Base-by-base conservation (phyloP, 2,797 vertebrate genomes). In the Pogoniulus pusillus region DNA sequence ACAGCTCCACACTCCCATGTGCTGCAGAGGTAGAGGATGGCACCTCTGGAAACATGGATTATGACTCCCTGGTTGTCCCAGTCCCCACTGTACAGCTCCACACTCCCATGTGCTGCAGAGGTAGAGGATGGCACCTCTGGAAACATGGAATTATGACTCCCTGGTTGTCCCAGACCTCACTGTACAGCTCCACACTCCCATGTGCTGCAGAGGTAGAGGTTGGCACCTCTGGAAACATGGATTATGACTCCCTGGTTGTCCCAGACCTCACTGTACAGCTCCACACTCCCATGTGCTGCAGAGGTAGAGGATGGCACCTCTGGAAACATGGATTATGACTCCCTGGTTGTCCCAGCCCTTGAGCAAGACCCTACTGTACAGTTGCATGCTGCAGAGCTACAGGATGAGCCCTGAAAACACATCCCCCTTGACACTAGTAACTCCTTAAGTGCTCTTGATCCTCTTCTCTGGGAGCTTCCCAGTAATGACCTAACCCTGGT, bases 311-410 rank as follows among this genome's bases (percentile, higher is more conserved):
- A n/a, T n/a, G n/a, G n/a, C n/a, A n/a, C n/a, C 17, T 26, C 47
- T 79, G 64, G 15, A 15, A 34, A 47, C 0, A 16, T 12, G 12
- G 3, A 39, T 8, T 3, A 6, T 6, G 57, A 39, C 16, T 57
- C 62, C 29, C 16, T 34, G 12, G 17, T 54, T 72, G 63, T 57
- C 45, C 54, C 78, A 57, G n/a, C n/a, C n/a, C n/a, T n/a, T n/a
- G n/a, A n/a, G n/a, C 10, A 35, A 2, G 1, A 5, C n/a, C 55
- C 34, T 6, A 2, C 53, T 63, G 51, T 2, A 13, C 60, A 10
- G 45, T 6, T 12, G 23, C 10, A 27, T n/a, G n/a, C n/a, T n/a
- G n/a, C 11, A 54, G 58, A 47, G 57, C 16, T 62, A 58, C 35
- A 37, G 39, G 39, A 39, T 39, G 43, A 43, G 43, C 18, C 10